Base-by-base conservation (phyloP, 2,113 vertebrate genomes). In the Atherinomorus stipes region DNA sequence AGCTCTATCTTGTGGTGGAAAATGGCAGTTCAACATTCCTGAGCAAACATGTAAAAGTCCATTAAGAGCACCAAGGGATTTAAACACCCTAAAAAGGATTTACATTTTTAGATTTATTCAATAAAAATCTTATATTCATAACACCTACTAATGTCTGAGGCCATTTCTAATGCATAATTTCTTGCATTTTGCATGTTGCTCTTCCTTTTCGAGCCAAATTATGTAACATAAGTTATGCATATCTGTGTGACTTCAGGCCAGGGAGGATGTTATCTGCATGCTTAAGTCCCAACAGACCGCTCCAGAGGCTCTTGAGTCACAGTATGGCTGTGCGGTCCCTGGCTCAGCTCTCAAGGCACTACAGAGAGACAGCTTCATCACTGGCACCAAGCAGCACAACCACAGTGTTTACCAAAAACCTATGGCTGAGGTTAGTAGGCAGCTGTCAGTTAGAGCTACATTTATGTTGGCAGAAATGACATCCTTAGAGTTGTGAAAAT, bases 251-350 rank as follows among this genome's bases (percentile, higher is more conserved):
- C 74, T 71, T 62, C 90, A 99, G 98, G 98, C 98, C 64, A 92
- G 95, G 72, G 98, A 99, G 82, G 97, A 99, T 88, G 95, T 99
- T 71, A 98, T 99, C 90, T 92, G 94, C 73, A 95, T 97, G 93
- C 83, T 99, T 80, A 97, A 94, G 91, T 96, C 95, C 31, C 94
- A 95, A 77, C 95, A 95, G 88, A 92, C 94, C 21, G 93, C 91
- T 51, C 94, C 96, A 10, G 94, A 95, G 88, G 91, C 84, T 63
- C 89, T 97, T 52, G 95, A 97, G 88, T 96, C 96, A 28, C 94
- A 94, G 67, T 98, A 98, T 3, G 96, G 96, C 45, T 95, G 94
- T 31, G 93, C 93, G 1, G 92, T 77, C 71, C 95, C 96, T 3
- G 92, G 89, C 76, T 94, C 95, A 0, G 95, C 97, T 26, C 94